phyloP scores from a whole-genome alignment of 2,888 invertebrate genomes.

The Dicycla oo region DNA sequence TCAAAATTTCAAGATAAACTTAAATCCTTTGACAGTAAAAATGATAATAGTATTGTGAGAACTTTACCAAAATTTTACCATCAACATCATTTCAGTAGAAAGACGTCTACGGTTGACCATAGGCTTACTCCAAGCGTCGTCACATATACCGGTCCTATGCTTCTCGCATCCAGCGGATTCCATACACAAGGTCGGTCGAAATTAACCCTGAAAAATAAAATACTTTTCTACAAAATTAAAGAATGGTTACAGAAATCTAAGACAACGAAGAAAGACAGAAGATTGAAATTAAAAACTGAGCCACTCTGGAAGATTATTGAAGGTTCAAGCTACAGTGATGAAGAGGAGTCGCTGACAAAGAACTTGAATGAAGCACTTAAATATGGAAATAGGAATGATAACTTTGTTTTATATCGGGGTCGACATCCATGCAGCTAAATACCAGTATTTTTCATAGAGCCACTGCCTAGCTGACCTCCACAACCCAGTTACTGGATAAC shows the following conservation, averaged over 20 bases:
- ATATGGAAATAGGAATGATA: neutral
- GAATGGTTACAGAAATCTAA: neutral
- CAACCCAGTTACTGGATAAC: neutral
- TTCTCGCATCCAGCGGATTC: neutral
- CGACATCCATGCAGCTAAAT: neutral
- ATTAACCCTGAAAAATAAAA: neutral
- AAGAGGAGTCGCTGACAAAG: conserved; percentile 6
- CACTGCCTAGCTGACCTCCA: neutral
- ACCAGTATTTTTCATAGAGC: neutral
- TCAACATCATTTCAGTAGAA: too few relatives aligned
- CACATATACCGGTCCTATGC: neutral
- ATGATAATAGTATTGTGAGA: neutral
- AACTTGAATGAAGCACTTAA: conserved; percentile 23
- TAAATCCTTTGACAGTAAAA: neutral
- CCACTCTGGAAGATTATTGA: conserved; percentile 2
- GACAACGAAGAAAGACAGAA: neutral
- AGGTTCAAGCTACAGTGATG: conserved; percentile 40
- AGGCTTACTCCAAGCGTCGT: too few relatives aligned
- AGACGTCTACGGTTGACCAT: neutral
- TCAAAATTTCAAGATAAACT: neutral
- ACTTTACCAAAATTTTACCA: neutral
- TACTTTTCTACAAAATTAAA: neutral
- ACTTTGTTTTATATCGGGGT: neutral
- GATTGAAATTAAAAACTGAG: neutral
- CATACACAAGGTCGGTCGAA: neutral